Evolutionary conservation across 2,113 vertebrate genomes (phyloP).

Genomic region (Xyrauchen texanus): DNA sequence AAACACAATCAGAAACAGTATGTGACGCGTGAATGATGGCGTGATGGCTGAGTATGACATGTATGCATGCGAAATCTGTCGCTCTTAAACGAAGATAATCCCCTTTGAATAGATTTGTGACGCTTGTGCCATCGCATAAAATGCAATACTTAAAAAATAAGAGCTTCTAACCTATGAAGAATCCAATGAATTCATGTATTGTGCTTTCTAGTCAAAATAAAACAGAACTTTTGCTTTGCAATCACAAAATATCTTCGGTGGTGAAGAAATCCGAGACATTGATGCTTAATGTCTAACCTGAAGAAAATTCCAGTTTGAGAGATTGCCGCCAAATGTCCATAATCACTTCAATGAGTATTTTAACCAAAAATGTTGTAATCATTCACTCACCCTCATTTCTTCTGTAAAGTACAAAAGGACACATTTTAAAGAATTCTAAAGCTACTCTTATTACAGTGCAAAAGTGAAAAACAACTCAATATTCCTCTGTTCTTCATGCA

Average conservation of each 20-base stretch:
- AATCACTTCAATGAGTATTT: no score
- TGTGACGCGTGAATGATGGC: neutral
- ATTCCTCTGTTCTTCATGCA: no score
- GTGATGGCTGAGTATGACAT: neutral
- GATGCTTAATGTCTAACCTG: neutral
- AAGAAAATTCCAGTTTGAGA: neutral
- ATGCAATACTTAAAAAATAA: neutral
- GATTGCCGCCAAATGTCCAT: neutral
- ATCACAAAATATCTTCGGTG: no score
- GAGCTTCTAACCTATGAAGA: neutral
- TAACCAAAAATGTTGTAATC: no score
- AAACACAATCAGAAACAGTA: conserved; percentile 12
- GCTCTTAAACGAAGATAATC: neutral
- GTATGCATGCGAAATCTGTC: neutral
- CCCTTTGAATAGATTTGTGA: conserved; percentile 1
- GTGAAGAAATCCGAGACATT: no score
- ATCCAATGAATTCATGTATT: neutral
- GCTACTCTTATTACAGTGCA: no score
- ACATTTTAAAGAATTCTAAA: no score
- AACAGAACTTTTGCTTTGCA: no score
- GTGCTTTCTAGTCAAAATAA: neutral
- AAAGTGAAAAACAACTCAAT: no score
- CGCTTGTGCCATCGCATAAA: neutral
- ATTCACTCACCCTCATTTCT: neutral
- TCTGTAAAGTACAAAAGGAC: no score